Percentiles rank a stretch among this genome's conserved stretches.
These are phyloP conservation scores for Acrocephalus arundinaceus DNA, from an alignment of 2,113 vertebrate species.

Conservation along the genomic window DNA sequence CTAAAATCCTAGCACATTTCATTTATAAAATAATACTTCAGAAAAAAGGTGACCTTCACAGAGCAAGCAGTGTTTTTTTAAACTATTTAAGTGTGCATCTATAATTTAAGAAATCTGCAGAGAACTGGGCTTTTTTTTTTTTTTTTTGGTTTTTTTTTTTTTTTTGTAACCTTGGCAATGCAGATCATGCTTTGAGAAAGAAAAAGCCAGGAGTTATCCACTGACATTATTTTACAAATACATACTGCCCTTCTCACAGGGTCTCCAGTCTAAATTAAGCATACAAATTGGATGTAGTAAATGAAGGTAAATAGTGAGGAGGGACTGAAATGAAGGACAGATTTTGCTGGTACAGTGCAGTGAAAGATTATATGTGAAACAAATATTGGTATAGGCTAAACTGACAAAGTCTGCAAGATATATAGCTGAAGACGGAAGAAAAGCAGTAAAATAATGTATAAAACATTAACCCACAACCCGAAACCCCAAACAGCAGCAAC, in stretches of 20 bases:
- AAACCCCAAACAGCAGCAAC: neutral
- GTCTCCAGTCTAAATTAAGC: neutral
- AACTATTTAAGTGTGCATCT: neutral
- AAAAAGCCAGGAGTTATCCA: neutral
- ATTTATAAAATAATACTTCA: constrained; percentile 44
- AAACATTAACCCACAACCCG: neutral
- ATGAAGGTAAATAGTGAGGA: neutral
- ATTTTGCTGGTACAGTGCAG: neutral
- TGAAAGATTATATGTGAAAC: neutral
- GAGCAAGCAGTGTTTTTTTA: neutral
- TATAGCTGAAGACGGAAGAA: neutral
- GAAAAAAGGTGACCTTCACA: constrained; percentile 59
- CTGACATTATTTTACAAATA: neutral
- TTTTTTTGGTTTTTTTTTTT: neutral
- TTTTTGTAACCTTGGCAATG: neutral
- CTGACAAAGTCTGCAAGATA: neutral
- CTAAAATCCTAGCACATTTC: constrained; percentile 25
- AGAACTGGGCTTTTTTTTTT: neutral
- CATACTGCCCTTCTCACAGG: neutral
- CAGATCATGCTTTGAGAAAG: neutral
- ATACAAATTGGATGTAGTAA: neutral
- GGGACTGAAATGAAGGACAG: neutral
- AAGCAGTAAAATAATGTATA: neutral
- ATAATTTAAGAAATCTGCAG: constrained; percentile 7
- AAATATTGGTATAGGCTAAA: constrained; percentile 9